A percentile compares a stretch with the other conserved stretches of the same genome.
Conservation (phyloP, 2,113 vertebrate species). For the Casuarius casuarius region DNA sequence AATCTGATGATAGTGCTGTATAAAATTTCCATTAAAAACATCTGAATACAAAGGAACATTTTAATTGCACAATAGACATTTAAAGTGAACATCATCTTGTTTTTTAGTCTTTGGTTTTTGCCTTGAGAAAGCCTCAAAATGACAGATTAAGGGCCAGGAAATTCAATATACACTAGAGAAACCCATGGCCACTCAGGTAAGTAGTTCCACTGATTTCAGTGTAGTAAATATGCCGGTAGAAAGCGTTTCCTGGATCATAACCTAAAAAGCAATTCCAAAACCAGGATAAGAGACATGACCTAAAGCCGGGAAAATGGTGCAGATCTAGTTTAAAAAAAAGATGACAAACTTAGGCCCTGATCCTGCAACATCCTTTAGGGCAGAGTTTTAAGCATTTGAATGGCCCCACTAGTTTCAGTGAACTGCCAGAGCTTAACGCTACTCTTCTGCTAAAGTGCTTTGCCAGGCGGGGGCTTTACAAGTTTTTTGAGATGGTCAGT, state of each 20-base stretch:
- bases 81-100: constrained; percentile 14
- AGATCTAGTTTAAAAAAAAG: background rate
- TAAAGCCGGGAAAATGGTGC: background rate
- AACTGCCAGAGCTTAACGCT: background rate
- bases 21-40: constrained; percentile 4
- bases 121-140: constrained; percentile 41
- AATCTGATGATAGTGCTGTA: background rate
- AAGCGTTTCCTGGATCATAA: background rate
- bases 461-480: background rate
- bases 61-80: constrained; percentile 44
- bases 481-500: background rate
- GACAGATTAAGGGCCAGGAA: background rate
- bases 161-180: background rate
- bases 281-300: background rate
- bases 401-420: background rate
- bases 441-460: background rate
- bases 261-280: background rate
- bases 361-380: background rate
- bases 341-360: background rate
- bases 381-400: constrained; percentile 4
- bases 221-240: background rate
- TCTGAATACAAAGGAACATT: background rate
- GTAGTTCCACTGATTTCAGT: background rate
- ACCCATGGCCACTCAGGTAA: background rate
- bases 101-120: constrained; percentile 76